A percentile compares a stretch with the other conserved stretches of the same genome.
phyloP scores from a whole-genome alignment of 2,797 vertebrate species.

The Rhinella marina region DNA sequence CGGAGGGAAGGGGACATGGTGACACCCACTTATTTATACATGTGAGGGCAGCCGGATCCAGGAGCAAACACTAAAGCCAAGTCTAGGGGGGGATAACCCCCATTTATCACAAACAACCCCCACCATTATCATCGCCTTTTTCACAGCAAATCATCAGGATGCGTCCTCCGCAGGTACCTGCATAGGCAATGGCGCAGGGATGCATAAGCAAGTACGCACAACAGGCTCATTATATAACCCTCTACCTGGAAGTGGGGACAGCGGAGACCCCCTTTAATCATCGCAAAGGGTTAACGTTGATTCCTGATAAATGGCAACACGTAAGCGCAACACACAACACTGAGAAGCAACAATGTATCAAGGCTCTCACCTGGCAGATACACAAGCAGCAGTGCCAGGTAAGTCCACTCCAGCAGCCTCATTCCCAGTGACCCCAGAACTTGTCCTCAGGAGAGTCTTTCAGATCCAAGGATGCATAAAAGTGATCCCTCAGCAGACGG shows the following conservation, averaged over 20 bases:
- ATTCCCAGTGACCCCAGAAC: constrained; percentile 24
- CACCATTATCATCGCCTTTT: neutral
- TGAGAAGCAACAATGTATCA: neutral
- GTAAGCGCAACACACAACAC: too few species aligned
- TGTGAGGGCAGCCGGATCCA: neutral
- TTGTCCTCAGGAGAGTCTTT: neutral
- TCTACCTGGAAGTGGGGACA: neutral
- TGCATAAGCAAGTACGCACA: neutral
- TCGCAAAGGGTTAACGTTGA: too few species aligned
- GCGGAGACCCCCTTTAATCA: neutral
- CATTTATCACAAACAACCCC: neutral
- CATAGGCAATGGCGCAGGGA: neutral
- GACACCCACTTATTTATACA: neutral
- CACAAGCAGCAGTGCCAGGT: constrained; percentile 33
- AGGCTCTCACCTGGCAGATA: constrained; percentile 45
- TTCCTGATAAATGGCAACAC: neutral
- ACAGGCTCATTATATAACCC: neutral
- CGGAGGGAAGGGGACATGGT: neutral
- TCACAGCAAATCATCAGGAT: neutral
- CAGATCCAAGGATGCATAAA: neutral
- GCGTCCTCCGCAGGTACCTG: neutral
- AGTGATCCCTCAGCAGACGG: neutral
- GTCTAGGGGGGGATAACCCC: neutral
- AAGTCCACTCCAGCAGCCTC: constrained; percentile 24
- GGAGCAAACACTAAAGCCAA: neutral